phyloP scores from a whole-genome alignment of 2,888 invertebrate genomes.

The Aspidiotus rigidus region DNA sequence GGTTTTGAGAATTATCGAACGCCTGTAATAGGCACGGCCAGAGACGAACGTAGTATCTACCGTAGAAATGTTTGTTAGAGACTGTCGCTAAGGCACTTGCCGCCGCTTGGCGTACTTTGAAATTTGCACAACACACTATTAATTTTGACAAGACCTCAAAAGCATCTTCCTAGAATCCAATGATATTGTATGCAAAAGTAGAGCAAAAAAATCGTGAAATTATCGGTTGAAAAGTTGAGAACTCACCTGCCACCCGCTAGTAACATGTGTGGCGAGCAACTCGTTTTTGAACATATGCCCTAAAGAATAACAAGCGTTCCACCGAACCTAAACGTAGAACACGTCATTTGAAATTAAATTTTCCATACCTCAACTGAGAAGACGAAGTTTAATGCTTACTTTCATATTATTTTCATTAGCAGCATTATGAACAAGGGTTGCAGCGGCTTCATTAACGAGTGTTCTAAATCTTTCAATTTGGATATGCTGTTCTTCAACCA shows the following conservation, averaged over 20 bases:
- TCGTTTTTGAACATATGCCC: conserved; percentile 32
- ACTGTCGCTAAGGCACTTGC: conserved; percentile 62
- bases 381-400: conserved; percentile 4
- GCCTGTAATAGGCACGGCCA: conserved; percentile 66
- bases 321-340: conserved; percentile 16
- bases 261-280: not conserved
- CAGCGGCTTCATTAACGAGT: conserved; percentile 7
- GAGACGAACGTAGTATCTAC: conserved; percentile 50
- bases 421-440: conserved; percentile 14
- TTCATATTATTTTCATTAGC: conserved; percentile 29
- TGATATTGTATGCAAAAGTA: not conserved
- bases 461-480: conserved; percentile 7
- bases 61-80: conserved; percentile 54
- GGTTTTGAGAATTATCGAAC: conserved; percentile 65
- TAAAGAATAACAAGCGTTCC: conserved; percentile 30
- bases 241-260: conserved; percentile 21
- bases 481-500: conserved; percentile 21
- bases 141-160: conserved; percentile 57
- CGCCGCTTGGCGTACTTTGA: conserved; percentile 84
- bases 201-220: not conserved
- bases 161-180: conserved; percentile 49
- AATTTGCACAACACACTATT: conserved; percentile 65
- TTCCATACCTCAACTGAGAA: not conserved
- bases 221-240: not conserved
- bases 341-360: not conserved